Evolutionary conservation across 2,888 invertebrate species (phyloP).

Genomic region (Alloscopus bannaensis): DNA sequence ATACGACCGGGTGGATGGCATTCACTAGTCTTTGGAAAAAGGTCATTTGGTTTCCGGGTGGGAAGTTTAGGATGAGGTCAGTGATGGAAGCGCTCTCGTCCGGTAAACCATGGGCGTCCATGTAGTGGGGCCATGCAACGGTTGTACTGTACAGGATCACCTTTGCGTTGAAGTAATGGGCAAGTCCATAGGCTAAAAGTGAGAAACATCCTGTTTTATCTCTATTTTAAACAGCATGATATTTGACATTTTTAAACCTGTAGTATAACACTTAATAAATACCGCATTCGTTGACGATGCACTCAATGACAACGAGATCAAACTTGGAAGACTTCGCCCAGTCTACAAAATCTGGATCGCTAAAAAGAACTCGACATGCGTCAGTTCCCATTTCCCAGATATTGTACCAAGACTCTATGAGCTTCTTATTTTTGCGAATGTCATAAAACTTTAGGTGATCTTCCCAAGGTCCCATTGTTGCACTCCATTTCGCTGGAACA

Average conservation of each 20-base stretch:
- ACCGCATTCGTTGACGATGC: slow-evolving; percentile 64
- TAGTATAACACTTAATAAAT: no score
- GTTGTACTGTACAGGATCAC: slow-evolving; percentile 55
- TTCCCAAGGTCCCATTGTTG: slow-evolving; percentile 36
- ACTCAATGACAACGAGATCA: slow-evolving; percentile 52
- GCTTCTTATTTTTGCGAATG: slow-evolving; percentile 38
- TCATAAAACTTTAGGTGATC: slow-evolving; percentile 24
- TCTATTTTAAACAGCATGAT: no score
- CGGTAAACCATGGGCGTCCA: slow-evolving; percentile 60
- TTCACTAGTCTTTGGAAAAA: slow-evolving; percentile 55
- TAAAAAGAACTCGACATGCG: slow-evolving; percentile 46
- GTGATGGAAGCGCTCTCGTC: slow-evolving; percentile 41
- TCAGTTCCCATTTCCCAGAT: slow-evolving; percentile 13
- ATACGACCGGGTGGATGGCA: slow-evolving; percentile 55
- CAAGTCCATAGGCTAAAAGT: slow-evolving; percentile 61
- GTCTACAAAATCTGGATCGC: slow-evolving; percentile 35
- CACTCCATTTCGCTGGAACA: slow-evolving; percentile 35
- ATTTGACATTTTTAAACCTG: no score
- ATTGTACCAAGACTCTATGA: slow-evolving; percentile 16
- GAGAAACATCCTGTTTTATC: no score
- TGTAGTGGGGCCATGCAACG: slow-evolving; percentile 44
- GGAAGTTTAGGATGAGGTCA: slow-evolving; percentile 28
- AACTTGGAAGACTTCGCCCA: slow-evolving; percentile 61
- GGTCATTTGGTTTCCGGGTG: slow-evolving; percentile 37
- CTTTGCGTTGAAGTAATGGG: slow-evolving; percentile 57